Evolutionary conservation across 2,888 invertebrate genomes (phyloP).

Genomic region (Selenia dentaria): DNA sequence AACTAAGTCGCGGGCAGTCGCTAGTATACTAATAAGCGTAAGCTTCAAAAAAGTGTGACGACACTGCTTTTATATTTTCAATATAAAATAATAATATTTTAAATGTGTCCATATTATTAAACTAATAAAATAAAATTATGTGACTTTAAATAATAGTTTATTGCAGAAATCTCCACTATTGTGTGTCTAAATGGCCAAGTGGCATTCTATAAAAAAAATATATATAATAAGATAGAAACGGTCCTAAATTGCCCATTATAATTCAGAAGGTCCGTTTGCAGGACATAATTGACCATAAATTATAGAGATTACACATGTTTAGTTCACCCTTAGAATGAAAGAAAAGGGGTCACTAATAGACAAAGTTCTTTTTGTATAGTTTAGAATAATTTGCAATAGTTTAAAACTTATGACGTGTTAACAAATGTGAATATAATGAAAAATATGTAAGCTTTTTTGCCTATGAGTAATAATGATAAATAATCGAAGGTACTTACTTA

Average conservation of each 20-base stretch:
- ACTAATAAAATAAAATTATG: too few relatives aligned
- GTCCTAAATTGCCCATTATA: slow-evolving; percentile 60
- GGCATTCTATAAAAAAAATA: slow-evolving; percentile 53
- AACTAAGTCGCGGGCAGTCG: too few relatives aligned
- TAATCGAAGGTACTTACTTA: too few relatives aligned
- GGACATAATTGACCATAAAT: slow-evolving; percentile 83
- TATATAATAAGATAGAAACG: slow-evolving; percentile 52
- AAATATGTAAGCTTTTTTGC: too few relatives aligned
- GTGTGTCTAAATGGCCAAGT: slow-evolving; percentile 66
- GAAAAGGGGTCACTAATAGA: slow-evolving; percentile 45
- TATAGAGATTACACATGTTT: slow-evolving; percentile 75
- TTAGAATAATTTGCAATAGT: slow-evolving; percentile 35
- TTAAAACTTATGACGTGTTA: slow-evolving; percentile 36
- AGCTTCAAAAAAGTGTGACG: too few relatives aligned
- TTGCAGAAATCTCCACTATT: too few relatives aligned
- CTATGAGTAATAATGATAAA: too few relatives aligned
- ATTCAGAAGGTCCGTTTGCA: slow-evolving; percentile 59
- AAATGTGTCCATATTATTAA: too few relatives aligned
- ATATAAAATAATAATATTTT: too few relatives aligned
- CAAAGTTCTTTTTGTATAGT: slow-evolving; percentile 19
- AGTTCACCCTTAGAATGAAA: slow-evolving; percentile 52
- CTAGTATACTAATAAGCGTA: too few relatives aligned
- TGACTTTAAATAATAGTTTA: too few relatives aligned
- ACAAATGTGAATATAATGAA: slow-evolving; percentile 39
- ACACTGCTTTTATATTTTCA: too few relatives aligned